Evolutionary conservation across 2,888 invertebrate species (phyloP).

Genomic region (Melinaea menophilus): DNA sequence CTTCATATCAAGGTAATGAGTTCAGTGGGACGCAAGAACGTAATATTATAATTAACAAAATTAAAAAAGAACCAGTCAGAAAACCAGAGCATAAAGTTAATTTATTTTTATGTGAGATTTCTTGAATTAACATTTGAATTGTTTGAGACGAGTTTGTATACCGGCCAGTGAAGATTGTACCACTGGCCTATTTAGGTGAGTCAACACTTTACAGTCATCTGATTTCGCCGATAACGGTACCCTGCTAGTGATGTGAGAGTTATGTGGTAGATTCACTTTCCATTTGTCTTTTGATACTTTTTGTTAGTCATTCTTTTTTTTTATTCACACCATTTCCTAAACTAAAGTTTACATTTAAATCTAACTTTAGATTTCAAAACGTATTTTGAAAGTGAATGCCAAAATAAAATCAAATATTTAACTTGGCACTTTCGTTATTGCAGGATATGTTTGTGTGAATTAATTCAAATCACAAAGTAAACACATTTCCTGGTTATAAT

Average conservation of each 20-base stretch:
- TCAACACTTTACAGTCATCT: slow-evolving; percentile 47
- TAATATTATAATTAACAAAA: background rate
- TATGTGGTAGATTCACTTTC: slow-evolving; percentile 61
- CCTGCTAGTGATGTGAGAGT: slow-evolving; percentile 33
- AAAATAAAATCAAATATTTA: too few relatives aligned
- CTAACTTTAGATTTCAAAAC: too few relatives aligned
- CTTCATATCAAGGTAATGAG: background rate
- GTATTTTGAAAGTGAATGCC: too few relatives aligned
- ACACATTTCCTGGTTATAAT: background rate
- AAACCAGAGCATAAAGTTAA: slow-evolving; percentile 1
- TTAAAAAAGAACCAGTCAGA: background rate
- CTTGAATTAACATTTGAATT: slow-evolving; percentile 14
- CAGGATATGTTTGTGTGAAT: background rate
- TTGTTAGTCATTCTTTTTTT: slow-evolving; percentile 8
- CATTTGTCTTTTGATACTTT: slow-evolving; percentile 42
- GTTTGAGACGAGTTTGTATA: slow-evolving; percentile 14
- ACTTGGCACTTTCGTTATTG: background rate
- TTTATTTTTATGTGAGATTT: slow-evolving; percentile 1
- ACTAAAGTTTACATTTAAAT: too few relatives aligned
- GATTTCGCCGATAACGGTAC: slow-evolving; percentile 72
- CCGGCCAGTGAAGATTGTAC: slow-evolving; percentile 39
- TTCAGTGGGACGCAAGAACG: background rate
- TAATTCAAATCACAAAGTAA: background rate
- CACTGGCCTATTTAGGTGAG: slow-evolving; percentile 63
- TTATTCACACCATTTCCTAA: slow-evolving; percentile 2